Conservation (phyloP, 2,797 vertebrate species). For the Dicrostonyx torquatus region DNA sequence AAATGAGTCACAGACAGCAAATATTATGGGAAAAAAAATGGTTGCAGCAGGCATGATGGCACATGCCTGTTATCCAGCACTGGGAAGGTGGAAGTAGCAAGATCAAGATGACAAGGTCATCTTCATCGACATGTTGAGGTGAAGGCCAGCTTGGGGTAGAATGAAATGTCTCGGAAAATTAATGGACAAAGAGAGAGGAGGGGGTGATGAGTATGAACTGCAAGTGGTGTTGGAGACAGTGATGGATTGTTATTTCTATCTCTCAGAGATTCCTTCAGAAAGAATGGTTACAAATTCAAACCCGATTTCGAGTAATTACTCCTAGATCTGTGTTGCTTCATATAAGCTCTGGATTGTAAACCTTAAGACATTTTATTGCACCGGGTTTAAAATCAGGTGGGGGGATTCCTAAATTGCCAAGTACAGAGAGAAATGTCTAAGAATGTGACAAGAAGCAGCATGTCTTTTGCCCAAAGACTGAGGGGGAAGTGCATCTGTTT, state of each 20-base stretch:
- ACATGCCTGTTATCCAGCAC: background rate
- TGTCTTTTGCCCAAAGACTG: background rate
- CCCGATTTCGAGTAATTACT: background rate
- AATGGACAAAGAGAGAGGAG: background rate
- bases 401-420: background rate
- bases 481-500: background rate
- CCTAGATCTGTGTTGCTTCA: background rate
- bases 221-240: background rate
- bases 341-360: background rate
- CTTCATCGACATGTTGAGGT: background rate
- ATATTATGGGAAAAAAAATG: background rate
- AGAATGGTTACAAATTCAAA: background rate
- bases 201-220: background rate
- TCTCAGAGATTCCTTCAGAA: background rate
- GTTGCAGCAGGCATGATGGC: no score
- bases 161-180: background rate
- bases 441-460: background rate
- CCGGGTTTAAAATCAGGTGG: background rate
- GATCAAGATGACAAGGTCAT: background rate
- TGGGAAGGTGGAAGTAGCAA: background rate
- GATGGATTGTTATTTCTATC: rapidly evolving
- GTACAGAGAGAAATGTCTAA: background rate
- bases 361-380: background rate
- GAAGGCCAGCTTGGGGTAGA: background rate
- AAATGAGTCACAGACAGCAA: background rate